Evolutionary conservation across 2,888 invertebrate species (phyloP).

Genomic region (Dryomyza anilis): DNA sequence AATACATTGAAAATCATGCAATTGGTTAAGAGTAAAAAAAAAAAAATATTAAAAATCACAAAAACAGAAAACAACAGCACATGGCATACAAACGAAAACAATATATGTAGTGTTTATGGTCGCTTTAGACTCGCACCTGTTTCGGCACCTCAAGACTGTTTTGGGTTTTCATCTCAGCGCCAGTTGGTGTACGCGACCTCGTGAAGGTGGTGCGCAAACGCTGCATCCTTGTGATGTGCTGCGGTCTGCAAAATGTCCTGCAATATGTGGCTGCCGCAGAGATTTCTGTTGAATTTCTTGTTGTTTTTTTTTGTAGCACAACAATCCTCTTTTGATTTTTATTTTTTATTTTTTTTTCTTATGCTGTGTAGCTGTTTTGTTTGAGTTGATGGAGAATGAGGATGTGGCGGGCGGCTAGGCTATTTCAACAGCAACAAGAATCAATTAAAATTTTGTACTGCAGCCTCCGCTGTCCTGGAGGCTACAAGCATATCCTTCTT

Average conservation of each 20-base stretch:
- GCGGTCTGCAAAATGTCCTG: background rate
- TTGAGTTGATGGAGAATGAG: too few species aligned
- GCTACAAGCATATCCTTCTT: conserved; percentile 42
- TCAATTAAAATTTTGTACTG: background rate
- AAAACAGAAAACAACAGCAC: too few species aligned
- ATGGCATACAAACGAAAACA: too few species aligned
- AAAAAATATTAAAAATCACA: too few species aligned
- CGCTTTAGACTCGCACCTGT: conserved; percentile 65
- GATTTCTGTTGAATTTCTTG: background rate
- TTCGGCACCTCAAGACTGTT: conserved; percentile 90
- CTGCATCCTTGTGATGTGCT: conserved; percentile 49
- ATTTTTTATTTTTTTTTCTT: background rate
- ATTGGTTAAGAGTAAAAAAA: too few species aligned
- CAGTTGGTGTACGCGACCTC: conserved; percentile 85
- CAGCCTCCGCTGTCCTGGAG: conserved; percentile 32
- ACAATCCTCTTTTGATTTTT: background rate
- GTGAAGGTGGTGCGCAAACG: conserved; percentile 83
- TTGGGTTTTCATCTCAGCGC: conserved; percentile 89
- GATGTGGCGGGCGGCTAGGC: background rate
- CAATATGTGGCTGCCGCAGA: background rate
- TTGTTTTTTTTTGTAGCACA: background rate
- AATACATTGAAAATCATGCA: too few species aligned
- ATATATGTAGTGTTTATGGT: too few species aligned
- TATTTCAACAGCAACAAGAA: background rate
- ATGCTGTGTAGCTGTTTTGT: too few species aligned